A percentile compares a stretch with the other conserved stretches of the same genome.
Evolutionary conservation across 2,797 vertebrate genomes (phyloP).

Genomic region (Alfaro cultratus): DNA sequence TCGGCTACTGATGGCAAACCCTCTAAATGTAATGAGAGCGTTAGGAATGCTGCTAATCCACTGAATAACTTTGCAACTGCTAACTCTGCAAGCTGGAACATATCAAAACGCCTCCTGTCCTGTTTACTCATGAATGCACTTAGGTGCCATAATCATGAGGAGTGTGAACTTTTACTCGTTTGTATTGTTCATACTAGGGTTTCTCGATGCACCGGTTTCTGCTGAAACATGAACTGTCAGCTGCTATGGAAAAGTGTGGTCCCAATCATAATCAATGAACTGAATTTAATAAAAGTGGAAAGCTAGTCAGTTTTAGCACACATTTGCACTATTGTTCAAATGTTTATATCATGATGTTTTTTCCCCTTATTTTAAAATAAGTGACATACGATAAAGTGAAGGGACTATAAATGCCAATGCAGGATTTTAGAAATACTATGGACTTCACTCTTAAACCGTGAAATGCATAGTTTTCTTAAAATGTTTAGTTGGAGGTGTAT

Average conservation of each 20-base stretch:
- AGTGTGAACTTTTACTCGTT: not conserved
- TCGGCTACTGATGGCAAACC: slow-evolving; percentile 8
- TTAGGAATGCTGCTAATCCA: slow-evolving; percentile 41
- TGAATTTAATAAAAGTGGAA: not conserved
- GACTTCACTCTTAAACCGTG: too few species aligned
- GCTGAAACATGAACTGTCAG: too few species aligned
- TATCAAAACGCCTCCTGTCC: not conserved
- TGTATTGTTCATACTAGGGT: not conserved
- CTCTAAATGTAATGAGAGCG: slow-evolving; percentile 17
- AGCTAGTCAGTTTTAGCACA: not conserved
- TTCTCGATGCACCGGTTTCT: not conserved
- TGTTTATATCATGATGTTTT: not conserved
- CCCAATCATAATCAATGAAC: not conserved
- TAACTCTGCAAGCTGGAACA: not conserved
- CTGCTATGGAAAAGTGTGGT: not conserved
- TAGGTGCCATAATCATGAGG: not conserved
- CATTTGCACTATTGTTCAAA: not conserved
- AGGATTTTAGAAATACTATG: too few species aligned
- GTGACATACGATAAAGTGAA: too few species aligned
- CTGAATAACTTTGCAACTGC: slow-evolving; percentile 34
- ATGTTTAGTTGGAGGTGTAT: too few species aligned
- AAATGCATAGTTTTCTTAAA: too few species aligned
- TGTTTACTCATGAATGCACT: not conserved
- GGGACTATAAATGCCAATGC: too few species aligned
- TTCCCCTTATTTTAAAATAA: too few species aligned